Conservation (phyloP, 2,797 vertebrate genomes). For the Schizopygopsis malacanthus region DNA sequence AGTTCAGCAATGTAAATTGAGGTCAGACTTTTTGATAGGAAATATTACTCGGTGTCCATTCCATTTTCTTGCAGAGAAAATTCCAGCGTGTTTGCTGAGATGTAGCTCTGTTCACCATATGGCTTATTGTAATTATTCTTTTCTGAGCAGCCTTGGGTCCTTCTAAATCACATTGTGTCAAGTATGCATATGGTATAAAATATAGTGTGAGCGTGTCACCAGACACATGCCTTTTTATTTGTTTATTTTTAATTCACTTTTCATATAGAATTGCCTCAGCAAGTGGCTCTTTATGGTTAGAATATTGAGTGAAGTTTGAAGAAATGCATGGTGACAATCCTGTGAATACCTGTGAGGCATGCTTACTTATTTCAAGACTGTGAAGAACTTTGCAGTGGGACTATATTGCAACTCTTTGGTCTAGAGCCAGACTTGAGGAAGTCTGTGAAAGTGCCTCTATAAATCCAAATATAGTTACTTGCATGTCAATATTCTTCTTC, state of each 20-base stretch:
- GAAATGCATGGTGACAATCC: background rate
- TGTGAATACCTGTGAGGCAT: constrained; percentile 6
- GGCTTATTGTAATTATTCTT: constrained; percentile 4
- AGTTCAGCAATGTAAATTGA: background rate
- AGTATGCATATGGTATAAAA: constrained; percentile 18
- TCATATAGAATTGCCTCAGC: background rate
- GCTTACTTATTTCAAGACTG: constrained; percentile 9
- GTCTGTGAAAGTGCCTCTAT: constrained; percentile 12
- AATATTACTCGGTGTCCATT: background rate
- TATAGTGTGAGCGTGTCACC: background rate
- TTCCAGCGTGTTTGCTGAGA: background rate
- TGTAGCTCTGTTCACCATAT: background rate
- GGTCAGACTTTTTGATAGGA: background rate
- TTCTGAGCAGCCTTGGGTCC: background rate
- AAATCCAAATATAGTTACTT: constrained; percentile 39
- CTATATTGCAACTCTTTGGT: constrained; percentile 22
- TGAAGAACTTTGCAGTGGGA: background rate
- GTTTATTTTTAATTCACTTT: background rate
- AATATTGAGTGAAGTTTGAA: background rate
- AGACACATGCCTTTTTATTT: background rate
- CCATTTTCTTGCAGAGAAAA: background rate
- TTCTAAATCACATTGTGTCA: constrained; percentile 7
- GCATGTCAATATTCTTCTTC: constrained; percentile 36
- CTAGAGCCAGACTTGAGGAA: constrained; percentile 14
- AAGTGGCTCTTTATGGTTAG: background rate